These are phyloP conservation scores for Buceros bicornis DNA, from an alignment of 2,797 vertebrate species.

Conservation along the genomic window DNA sequence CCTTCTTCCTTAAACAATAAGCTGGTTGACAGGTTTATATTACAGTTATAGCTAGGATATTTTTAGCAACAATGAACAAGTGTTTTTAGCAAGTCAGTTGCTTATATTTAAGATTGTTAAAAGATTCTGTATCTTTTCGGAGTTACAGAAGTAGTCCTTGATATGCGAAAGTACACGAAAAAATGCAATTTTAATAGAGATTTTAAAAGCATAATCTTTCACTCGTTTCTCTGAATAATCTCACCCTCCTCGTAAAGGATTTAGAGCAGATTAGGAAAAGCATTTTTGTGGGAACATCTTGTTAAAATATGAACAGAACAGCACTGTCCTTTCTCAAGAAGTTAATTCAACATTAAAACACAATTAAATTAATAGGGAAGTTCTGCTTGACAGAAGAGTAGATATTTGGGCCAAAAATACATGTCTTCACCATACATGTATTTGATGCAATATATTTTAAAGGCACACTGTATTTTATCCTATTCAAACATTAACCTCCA, in stretches of 20 bases:
- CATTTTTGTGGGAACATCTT: not conserved
- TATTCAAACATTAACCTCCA: not conserved
- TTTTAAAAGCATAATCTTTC: not conserved
- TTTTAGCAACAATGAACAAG: conserved; percentile 14
- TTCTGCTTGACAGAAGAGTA: not conserved
- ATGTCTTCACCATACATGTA: not conserved
- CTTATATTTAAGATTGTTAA: not conserved
- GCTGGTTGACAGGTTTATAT: not conserved
- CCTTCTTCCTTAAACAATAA: conserved; percentile 1
- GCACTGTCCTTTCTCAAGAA: not conserved
- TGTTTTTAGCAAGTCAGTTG: not conserved
- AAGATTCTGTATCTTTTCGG: not conserved
- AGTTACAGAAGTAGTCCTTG: not conserved
- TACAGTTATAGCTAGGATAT: not conserved
- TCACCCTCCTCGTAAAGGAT: not conserved
- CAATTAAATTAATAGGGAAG: not conserved
- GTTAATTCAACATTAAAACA: not conserved
- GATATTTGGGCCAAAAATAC: not conserved
- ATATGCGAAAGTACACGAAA: not conserved
- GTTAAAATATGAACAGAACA: not conserved
- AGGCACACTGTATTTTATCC: not conserved
- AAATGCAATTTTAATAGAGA: not conserved
- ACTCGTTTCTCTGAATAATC: not conserved
- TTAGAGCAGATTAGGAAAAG: not conserved
- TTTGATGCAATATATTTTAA: not conserved